A percentile compares a stretch with the other conserved stretches of the same genome.
Conservation (phyloP, 2,113 vertebrate genomes). For the Psammodynastes pulverulentus region DNA sequence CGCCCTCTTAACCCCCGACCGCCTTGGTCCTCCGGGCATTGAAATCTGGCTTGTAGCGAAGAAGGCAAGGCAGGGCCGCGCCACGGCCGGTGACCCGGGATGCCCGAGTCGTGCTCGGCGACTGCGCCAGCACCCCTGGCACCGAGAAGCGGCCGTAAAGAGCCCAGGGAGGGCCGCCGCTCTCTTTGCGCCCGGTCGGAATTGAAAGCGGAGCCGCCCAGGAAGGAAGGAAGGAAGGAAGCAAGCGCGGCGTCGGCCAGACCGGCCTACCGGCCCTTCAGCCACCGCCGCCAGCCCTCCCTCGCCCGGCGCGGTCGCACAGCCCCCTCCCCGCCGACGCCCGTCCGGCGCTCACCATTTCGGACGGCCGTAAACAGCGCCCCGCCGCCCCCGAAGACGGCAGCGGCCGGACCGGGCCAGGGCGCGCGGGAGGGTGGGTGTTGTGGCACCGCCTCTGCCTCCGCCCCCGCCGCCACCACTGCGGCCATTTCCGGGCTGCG, state of each 20-base stretch:
- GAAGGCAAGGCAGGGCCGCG: background rate
- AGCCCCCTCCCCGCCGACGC: background rate
- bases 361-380: background rate
- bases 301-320: background rate
- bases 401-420: background rate
- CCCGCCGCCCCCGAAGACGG: background rate
- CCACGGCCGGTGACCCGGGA: background rate
- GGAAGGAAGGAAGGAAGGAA: background rate
- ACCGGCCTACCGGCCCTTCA: background rate
- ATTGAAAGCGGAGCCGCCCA: background rate
- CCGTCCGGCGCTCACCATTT: background rate
- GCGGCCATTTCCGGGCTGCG: slow-evolving; percentile 1
- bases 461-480: background rate
- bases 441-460: background rate
- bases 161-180: background rate
- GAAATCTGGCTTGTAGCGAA: background rate
- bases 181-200: no score
- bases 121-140: background rate
- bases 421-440: background rate
- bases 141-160: background rate
- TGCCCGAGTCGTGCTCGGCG: background rate
- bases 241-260: slow-evolving; percentile 21
- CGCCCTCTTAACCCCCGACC: no score
- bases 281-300: background rate
- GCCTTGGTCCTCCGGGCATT: background rate